Percentiles rank a stretch among this genome's conserved stretches.
Conservation (phyloP, 1,140 invertebrate species). For the Dinoponera quadriceps region DNA sequence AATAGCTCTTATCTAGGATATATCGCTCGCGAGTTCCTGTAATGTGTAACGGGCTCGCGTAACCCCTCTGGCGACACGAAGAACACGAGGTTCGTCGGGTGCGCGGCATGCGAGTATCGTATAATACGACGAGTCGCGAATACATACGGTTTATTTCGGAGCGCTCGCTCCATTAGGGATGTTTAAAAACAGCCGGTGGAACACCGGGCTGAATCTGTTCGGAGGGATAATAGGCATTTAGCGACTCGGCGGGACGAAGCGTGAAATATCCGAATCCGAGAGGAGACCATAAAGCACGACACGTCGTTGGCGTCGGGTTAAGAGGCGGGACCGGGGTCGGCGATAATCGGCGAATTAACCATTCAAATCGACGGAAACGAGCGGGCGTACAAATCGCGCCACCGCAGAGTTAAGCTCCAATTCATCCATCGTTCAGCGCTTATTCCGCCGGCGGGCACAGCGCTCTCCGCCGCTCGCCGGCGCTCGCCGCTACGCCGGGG, state of each 20-base stretch:
- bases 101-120: neutral
- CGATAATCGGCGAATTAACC: constrained; percentile 71
- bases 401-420: constrained; percentile 71
- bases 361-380: constrained; percentile 70
- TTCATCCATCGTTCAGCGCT: constrained; percentile 72
- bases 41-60: constrained; percentile 24
- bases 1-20: constrained; percentile 67
- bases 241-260: neutral
- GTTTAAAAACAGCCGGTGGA: too few relatives aligned
- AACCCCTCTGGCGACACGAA: neutral
- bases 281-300: constrained; percentile 47
- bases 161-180: too few relatives aligned
- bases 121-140: neutral
- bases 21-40: constrained; percentile 64
- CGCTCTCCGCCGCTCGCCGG: neutral
- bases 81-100: neutral
- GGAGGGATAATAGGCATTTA: neutral
- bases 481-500: neutral
- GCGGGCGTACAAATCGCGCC: constrained; percentile 68
- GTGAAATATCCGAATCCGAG: constrained; percentile 25
- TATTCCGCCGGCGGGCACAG: constrained; percentile 25
- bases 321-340: constrained; percentile 22
- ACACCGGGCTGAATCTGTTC: neutral
- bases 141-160: too few relatives aligned
- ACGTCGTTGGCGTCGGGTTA: constrained; percentile 34